A percentile compares a stretch with the other conserved stretches of the same genome.
These are phyloP conservation scores for Sminthurides bifidus DNA, from an alignment of 1,140 invertebrate species.

Conservation along the genomic window DNA sequence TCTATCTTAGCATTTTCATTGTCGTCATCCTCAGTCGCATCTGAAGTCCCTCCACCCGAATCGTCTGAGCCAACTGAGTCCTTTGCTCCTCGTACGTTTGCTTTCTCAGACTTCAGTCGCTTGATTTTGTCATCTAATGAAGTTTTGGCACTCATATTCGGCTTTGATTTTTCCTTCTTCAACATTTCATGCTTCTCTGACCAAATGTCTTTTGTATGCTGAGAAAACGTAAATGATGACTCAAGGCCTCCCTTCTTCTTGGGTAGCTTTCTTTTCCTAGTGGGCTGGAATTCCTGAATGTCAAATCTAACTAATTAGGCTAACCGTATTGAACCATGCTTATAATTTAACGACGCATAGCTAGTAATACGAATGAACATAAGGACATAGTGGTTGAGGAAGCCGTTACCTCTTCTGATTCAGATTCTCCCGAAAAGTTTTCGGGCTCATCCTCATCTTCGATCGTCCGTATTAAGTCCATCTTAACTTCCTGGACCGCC, in stretches of 20 bases:
- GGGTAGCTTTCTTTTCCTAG: slow-evolving; percentile 18
- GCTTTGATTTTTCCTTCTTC: neutral
- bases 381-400: too few species aligned
- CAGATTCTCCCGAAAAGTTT: slow-evolving; percentile 25
- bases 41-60: slow-evolving; percentile 1
- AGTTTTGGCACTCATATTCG: slow-evolving; percentile 6
- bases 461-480: slow-evolving; percentile 27
- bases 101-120: slow-evolving; percentile 2
- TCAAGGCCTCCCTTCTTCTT: slow-evolving; percentile 14
- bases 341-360: too few species aligned
- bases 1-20: slow-evolving; percentile 35
- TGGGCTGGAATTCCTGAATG: slow-evolving; percentile 25
- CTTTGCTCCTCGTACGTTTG: slow-evolving; percentile 3
- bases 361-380: too few species aligned
- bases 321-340: too few species aligned
- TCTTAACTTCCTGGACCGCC: too few species aligned
- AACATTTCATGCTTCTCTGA: slow-evolving; percentile 1
- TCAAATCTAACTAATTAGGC: neutral
- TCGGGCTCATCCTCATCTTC: slow-evolving; percentile 24
- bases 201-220: slow-evolving; percentile 21
- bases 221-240: slow-evolving; percentile 20
- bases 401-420: slow-evolving; percentile 27
- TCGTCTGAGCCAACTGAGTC: slow-evolving; percentile 7
- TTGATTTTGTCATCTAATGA: slow-evolving; percentile 33
- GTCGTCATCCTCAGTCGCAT: slow-evolving; percentile 8